These are phyloP conservation scores for Amiota minor DNA, from an alignment of 2,888 invertebrate genomes.

Conservation along the genomic window DNA sequence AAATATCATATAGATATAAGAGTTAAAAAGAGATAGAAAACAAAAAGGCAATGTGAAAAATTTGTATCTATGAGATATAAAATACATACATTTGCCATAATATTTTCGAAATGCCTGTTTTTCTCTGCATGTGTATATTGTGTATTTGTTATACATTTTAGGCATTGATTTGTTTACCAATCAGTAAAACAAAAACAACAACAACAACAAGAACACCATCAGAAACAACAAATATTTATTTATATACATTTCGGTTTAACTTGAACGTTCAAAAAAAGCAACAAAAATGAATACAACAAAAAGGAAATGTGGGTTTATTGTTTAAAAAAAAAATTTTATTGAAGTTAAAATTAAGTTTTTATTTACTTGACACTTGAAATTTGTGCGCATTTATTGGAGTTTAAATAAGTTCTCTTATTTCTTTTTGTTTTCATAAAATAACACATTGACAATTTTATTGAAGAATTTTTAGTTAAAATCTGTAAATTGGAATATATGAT, in stretches of 20 bases:
- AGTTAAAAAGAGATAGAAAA: neutral
- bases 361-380: conserved; percentile 11
- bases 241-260: neutral
- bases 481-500: too few relatives aligned
- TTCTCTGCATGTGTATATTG: neutral
- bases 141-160: conserved; percentile 12
- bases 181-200: conserved; percentile 8
- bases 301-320: neutral
- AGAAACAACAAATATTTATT: conserved; percentile 15
- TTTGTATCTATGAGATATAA: conserved; percentile 8
- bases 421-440: too few relatives aligned
- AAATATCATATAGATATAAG: neutral
- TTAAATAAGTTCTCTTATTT: too few relatives aligned
- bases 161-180: conserved; percentile 12
- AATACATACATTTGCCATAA: conserved; percentile 6
- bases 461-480: too few relatives aligned
- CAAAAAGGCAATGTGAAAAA: neutral
- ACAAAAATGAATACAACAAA: too few relatives aligned
- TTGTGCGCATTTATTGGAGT: neutral
- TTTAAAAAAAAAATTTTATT: neutral
- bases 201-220: neutral
- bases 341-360: neutral
- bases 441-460: too few relatives aligned
- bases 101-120: neutral
- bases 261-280: neutral